These are phyloP conservation scores for Phytoseiulus persimilis DNA, from an alignment of 2,888 invertebrate genomes.

Conservation along the genomic window DNA sequence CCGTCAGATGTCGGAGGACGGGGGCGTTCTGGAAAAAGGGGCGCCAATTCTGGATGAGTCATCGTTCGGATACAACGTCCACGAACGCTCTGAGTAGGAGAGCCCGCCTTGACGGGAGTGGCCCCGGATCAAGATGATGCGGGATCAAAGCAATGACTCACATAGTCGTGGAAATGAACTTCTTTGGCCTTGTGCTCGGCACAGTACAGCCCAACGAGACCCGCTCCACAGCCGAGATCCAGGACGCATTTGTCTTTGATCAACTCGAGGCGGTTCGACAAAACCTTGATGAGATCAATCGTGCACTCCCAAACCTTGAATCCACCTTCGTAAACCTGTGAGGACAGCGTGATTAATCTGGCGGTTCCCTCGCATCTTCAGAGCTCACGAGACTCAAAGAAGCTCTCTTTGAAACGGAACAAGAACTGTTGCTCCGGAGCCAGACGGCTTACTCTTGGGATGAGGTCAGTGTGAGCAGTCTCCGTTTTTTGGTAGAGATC, in stretches of 20 bases:
- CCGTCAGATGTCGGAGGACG: not conserved
- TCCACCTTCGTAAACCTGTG: slow-evolving; percentile 14
- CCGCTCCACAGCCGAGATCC: slow-evolving; percentile 28
- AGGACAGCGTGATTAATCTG: too few relatives aligned
- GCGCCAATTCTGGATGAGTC: not conserved
- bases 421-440: too few relatives aligned
- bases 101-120: too few relatives aligned
- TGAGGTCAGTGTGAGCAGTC: not conserved
- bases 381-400: too few relatives aligned
- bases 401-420: too few relatives aligned
- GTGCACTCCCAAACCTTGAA: slow-evolving; percentile 29
- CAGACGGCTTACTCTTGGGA: not conserved
- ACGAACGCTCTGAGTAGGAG: not conserved
- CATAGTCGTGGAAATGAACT: slow-evolving; percentile 31
- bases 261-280: not conserved
- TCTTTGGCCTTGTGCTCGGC: not conserved
- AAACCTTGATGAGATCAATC: slow-evolving; percentile 19
- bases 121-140: too few relatives aligned
- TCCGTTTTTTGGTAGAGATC: not conserved
- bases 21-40: slow-evolving; percentile 8
- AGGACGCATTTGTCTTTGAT: not conserved
- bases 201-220: not conserved
- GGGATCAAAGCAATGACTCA: not conserved
- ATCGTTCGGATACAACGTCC: too few relatives aligned
- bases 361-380: too few relatives aligned